phyloP scores from a whole-genome alignment of 2,888 invertebrate species.

The Tachina fera region DNA sequence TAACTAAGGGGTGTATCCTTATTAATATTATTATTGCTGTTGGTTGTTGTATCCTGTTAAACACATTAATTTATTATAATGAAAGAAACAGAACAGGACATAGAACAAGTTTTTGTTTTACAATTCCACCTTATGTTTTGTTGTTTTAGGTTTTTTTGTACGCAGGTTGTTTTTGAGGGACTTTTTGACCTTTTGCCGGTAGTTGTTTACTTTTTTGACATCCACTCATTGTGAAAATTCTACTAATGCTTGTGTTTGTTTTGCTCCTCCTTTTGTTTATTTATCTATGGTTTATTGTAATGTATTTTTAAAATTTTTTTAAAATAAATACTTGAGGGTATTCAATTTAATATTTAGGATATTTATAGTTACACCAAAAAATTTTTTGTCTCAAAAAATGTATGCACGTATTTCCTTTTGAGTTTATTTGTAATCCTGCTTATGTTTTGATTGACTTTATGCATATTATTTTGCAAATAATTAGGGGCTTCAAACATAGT shows the following conservation, averaged over 20 bases:
- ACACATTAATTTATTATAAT: slow-evolving; percentile 36
- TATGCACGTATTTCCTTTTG: no score
- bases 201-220: not conserved
- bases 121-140: slow-evolving; percentile 41
- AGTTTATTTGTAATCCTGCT: no score
- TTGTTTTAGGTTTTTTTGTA: slow-evolving; percentile 8
- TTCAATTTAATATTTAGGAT: no score
- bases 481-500: no score
- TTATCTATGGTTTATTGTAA: not conserved
- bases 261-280: not conserved
- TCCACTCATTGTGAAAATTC: not conserved
- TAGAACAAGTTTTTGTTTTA: slow-evolving; percentile 4
- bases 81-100: slow-evolving; percentile 23
- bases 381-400: no score
- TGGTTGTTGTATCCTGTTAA: slow-evolving; percentile 51
- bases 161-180: not conserved
- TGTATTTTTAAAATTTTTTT: no score
- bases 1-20: slow-evolving; percentile 3
- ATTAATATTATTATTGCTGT: slow-evolving; percentile 33
- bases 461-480: no score
- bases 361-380: no score
- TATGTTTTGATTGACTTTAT: no score
- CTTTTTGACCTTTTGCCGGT: slow-evolving; percentile 51
- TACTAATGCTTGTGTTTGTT: not conserved
- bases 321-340: no score